Percentiles rank a stretch among this genome's conserved stretches.
Evolutionary conservation across 2,888 invertebrate genomes (phyloP).

Genomic region (Timandra comae): DNA sequence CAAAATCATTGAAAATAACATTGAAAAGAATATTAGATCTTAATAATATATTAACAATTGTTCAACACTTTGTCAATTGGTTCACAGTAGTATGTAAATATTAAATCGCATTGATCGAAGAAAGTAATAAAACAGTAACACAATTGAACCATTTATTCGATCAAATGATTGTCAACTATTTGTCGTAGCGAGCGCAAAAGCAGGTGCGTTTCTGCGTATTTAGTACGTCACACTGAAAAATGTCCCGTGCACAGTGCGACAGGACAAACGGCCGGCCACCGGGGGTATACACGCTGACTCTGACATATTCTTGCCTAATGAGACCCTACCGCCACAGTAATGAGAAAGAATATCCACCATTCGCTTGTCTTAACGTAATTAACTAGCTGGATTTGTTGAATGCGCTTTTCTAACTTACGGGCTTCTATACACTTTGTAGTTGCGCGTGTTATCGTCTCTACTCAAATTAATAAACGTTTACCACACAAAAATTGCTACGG

Average conservation of each 20-base stretch:
- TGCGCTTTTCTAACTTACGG: conserved; percentile 17
- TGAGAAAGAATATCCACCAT: conserved; percentile 57
- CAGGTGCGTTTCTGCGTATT: conserved; percentile 51
- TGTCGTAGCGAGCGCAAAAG: conserved; percentile 46
- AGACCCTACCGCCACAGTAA: conserved; percentile 46
- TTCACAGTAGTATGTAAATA: too few species aligned
- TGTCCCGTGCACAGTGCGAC: conserved; percentile 47
- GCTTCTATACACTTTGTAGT: not conserved
- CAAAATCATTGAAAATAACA: not conserved
- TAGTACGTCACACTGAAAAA: conserved; percentile 52
- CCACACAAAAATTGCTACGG: conserved; percentile 6
- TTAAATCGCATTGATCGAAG: too few species aligned
- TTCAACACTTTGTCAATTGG: too few species aligned
- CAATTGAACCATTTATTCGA: conserved; percentile 33
- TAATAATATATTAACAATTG: too few species aligned
- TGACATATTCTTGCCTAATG: conserved; percentile 59
- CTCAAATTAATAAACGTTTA: conserved; percentile 9
- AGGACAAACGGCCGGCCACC: conserved; percentile 53
- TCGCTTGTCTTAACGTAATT: conserved; percentile 46
- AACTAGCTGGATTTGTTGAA: conserved; percentile 37
- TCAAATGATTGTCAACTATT: conserved; percentile 37
- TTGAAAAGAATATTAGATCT: too few species aligned
- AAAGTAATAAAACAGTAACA: too few species aligned
- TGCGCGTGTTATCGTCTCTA: conserved; percentile 15
- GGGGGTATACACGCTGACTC: conserved; percentile 38